These are phyloP conservation scores for Poecilia latipinna DNA, from an alignment of 2,113 vertebrate species.

Conservation along the genomic window DNA sequence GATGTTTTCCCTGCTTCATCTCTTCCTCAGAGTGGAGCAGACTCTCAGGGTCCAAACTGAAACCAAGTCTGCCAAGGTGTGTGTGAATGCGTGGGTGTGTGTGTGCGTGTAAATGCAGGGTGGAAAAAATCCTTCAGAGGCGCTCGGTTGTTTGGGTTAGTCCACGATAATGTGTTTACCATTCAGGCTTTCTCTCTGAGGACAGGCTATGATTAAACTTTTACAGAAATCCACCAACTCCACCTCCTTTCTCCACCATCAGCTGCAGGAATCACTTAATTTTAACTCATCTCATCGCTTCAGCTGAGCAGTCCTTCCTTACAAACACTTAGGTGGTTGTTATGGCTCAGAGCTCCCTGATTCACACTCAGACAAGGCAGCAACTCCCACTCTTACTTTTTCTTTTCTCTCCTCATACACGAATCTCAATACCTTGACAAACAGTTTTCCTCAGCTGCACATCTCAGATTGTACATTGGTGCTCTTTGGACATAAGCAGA, in stretches of 20 bases:
- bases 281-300: constrained; percentile 48
- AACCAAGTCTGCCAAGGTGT: constrained; percentile 5
- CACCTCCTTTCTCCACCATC: constrained; percentile 40
- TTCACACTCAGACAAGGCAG: constrained; percentile 51
- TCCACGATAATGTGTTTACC: constrained; percentile 74
- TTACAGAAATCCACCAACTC: constrained; percentile 54
- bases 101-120: constrained; percentile 44
- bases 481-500: constrained; percentile 93
- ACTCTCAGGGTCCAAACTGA: constrained; percentile 8
- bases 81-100: not conserved
- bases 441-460: constrained; percentile 97
- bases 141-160: constrained; percentile 60
- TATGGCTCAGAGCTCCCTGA: constrained; percentile 52
- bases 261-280: constrained; percentile 56
- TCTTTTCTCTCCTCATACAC: not conserved
- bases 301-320: constrained; percentile 38
- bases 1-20: constrained; percentile 39
- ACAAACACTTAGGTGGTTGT: constrained; percentile 58
- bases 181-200: constrained; percentile 62
- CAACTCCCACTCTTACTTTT: not conserved
- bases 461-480: constrained; percentile 97
- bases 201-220: constrained; percentile 70
- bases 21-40: constrained; percentile 30
- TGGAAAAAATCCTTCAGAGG: constrained; percentile 50
- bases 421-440: constrained; percentile 87